These are phyloP conservation scores for Drosophila bifasciata DNA, from an alignment of 1,140 invertebrate species.

Conservation along the genomic window DNA sequence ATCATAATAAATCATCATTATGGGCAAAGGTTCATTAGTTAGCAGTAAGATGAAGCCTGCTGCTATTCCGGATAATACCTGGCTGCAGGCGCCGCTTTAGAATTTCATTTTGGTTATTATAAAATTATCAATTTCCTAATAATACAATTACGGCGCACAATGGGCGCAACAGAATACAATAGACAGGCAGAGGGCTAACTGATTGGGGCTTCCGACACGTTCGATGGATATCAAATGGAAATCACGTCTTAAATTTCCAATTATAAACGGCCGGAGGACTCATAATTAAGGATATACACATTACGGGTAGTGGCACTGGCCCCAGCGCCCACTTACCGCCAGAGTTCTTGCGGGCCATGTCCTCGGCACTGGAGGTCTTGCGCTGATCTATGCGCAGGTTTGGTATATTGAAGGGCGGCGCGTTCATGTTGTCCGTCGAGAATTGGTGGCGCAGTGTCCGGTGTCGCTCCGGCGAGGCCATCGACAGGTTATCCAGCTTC, in stretches of 20 bases:
- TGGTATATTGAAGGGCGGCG: conserved; percentile 93
- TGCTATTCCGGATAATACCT: conserved; percentile 40
- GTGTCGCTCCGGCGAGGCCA: conserved; percentile 91
- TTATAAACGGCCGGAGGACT: conserved; percentile 56
- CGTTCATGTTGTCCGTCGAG: conserved; percentile 94
- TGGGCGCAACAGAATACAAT: conserved; percentile 23
- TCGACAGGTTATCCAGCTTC: conserved; percentile 90
- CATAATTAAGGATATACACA: background rate
- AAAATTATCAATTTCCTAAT: conserved; percentile 60
- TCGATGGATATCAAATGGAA: conserved; percentile 62
- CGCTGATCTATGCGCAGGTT: conserved; percentile 93
- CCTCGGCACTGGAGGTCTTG: conserved; percentile 94
- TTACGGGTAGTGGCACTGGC: background rate
- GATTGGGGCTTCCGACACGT: conserved; percentile 55
- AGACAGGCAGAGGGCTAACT: conserved; percentile 6
- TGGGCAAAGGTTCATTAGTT: conserved; percentile 55
- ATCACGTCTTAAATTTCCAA: conserved; percentile 59
- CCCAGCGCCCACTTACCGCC: conserved; percentile 85
- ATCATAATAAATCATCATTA: conserved; percentile 78
- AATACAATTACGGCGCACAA: conserved; percentile 64
- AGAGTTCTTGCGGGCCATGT: conserved; percentile 94
- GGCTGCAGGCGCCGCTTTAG: conserved; percentile 51
- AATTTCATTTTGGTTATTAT: conserved; percentile 54
- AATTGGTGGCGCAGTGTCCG: conserved; percentile 91
- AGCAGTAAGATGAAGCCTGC: conserved; percentile 16